Base-by-base conservation (phyloP, 2,113 vertebrate species). In the Paedocypris sp. region DNA sequence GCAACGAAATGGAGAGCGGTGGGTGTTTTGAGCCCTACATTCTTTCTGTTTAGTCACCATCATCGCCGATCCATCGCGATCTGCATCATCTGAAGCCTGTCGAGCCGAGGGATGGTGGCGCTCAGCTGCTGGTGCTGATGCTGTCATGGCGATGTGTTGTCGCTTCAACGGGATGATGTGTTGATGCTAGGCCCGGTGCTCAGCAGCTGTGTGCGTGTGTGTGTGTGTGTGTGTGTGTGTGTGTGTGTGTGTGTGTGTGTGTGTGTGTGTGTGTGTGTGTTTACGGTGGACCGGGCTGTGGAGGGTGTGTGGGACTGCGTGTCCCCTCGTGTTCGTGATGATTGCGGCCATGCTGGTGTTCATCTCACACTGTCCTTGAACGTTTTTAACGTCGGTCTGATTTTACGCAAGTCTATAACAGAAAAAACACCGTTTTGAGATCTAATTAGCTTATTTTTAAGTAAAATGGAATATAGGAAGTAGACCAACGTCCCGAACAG, bases 1-100 rank as follows among this genome's bases (percentile, higher is more conserved):
- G 88, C 76, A 89, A 83, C 78, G 91, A 94, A 78, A 86, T 90
- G 81, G 89, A 94, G 76, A 92, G 89, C 70, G 91, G 88, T 90
- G 75, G 79, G 88, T 86, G 70, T 49, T 26, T 45, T 47, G 28
- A 12, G 46, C 22, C 9, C 4, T 38, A 15, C 18, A 1, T 4
- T 58, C n/a, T 2, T 25, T 50, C 5, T 13, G 7, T 62, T 47
- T 16, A 20, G 19, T 18, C 16, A 18, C 26, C 11, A 18, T 2
- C 29, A 20, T 46, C 8, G 31, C 4, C 46, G 26, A 35, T 22
- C n/a, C 47, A 2, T 43, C n/a, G 58, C 11, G 26, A 45, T 39
- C 20, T n/a, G 6, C 1, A 15, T 15, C 8, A 38, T 38, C 32
- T 4, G 36, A 56, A 3, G 36, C 23, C 31, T 5, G 0, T 39